These are phyloP conservation scores for Cotesia typhae DNA, from an alignment of 1,140 invertebrate genomes.

Conservation along the genomic window DNA sequence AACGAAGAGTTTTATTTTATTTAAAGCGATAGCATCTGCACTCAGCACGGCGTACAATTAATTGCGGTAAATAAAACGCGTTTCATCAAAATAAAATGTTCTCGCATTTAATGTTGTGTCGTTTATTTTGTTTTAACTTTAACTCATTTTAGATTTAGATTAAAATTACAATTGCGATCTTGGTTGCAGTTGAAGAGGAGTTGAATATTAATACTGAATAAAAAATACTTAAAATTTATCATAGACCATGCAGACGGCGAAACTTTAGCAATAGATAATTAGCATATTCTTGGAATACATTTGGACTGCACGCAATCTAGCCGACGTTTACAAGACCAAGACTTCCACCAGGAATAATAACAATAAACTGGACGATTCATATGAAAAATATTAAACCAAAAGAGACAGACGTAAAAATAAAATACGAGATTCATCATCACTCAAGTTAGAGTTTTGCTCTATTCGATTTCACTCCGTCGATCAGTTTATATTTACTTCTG, in stretches of 20 bases:
- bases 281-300: conserved; percentile 53
- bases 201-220: no score
- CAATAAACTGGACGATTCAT: not conserved
- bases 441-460: not conserved
- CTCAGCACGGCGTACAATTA: conserved; percentile 3
- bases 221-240: conserved; percentile 1
- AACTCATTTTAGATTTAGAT: no score
- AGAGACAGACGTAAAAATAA: not conserved
- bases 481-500: conserved; percentile 10
- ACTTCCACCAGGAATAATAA: not conserved
- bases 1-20: not conserved
- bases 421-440: not conserved
- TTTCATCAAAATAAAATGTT: no score
- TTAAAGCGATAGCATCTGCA: not conserved
- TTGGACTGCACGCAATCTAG: conserved; percentile 49
- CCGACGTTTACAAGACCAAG: no score
- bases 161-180: no score
- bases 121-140: no score
- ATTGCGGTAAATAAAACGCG: not conserved
- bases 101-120: no score
- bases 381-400: not conserved
- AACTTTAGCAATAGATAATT: conserved; percentile 48
- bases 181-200: no score
- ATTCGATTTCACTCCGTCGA: not conserved
- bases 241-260: conserved; percentile 44